Evolutionary conservation across 2,113 vertebrate genomes (phyloP).

Genomic region (Lichenostomus cassidix): DNA sequence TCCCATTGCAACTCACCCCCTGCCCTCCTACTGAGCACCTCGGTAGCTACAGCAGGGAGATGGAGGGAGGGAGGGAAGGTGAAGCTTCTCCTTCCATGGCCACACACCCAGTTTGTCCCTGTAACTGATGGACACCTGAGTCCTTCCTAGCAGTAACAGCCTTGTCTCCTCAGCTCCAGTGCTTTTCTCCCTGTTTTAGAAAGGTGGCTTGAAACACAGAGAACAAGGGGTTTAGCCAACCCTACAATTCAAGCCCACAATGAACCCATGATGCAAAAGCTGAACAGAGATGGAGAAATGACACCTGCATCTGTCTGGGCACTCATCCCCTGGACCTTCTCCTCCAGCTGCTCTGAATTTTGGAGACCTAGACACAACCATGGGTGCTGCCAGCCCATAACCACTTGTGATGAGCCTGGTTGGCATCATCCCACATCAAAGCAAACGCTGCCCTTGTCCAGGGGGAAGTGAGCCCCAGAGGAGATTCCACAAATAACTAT

Average conservation of each 20-base stretch:
- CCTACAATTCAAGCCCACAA: fast-evolving
- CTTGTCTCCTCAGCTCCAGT: not conserved
- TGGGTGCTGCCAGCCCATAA: not conserved
- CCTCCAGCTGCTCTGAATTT: not conserved
- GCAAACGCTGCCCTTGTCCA: not conserved
- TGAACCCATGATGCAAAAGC: not conserved
- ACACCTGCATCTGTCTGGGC: not conserved
- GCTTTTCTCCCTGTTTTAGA: not conserved
- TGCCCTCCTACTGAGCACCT: not conserved
- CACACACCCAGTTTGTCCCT: not conserved
- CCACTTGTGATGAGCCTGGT: not conserved
- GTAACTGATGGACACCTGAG: fast-evolving
- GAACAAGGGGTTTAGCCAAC: not conserved
- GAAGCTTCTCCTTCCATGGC: not conserved
- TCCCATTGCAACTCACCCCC: not conserved
- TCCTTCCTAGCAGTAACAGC: not conserved
- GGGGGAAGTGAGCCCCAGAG: not conserved
- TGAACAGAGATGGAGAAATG: not conserved
- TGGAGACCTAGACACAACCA: fast-evolving
- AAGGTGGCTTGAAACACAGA: not conserved
- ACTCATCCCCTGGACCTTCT: not conserved
- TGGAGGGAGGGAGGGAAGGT: not conserved
- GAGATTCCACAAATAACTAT: not conserved
- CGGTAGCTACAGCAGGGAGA: not conserved
- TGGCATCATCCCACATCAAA: not conserved